phyloP scores from a whole-genome alignment of 2,888 invertebrate genomes.

The Gymnoscelis rufifasciata region DNA sequence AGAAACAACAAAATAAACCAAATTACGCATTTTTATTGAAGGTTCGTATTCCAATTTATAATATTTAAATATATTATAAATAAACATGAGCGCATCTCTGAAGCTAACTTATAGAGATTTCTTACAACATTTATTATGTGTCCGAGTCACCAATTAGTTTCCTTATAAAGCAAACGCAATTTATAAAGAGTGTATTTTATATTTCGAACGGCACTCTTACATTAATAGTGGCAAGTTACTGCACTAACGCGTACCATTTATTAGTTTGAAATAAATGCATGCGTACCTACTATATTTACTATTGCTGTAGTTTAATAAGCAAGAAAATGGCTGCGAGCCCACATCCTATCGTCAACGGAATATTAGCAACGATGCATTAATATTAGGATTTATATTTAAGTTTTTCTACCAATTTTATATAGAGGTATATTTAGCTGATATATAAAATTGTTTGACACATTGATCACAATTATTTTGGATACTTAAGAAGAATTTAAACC shows the following conservation, averaged over 20 bases:
- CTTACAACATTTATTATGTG: constrained; percentile 32
- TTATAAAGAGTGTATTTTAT: constrained; percentile 37
- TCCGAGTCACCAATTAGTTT: constrained; percentile 34
- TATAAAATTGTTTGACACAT: too few relatives aligned
- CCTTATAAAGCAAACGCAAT: constrained; percentile 37
- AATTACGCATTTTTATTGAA: too few relatives aligned
- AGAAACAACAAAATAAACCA: too few relatives aligned
- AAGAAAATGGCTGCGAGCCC: constrained; percentile 45
- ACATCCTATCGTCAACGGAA: too few relatives aligned
- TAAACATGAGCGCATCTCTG: constrained; percentile 22
- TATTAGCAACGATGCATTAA: too few relatives aligned
- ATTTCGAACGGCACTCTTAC: constrained; percentile 37
- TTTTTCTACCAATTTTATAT: too few relatives aligned
- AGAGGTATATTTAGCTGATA: too few relatives aligned
- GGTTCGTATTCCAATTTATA: too few relatives aligned
- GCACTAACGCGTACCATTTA: constrained; percentile 39
- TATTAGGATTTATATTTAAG: too few relatives aligned
- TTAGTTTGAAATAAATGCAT: constrained; percentile 34
- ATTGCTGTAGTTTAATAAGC: constrained; percentile 39
- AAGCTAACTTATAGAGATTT: constrained; percentile 31
- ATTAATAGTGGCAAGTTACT: constrained; percentile 40
- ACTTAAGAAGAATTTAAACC: too few relatives aligned
- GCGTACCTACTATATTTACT: constrained; percentile 19
- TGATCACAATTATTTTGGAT: too few relatives aligned
- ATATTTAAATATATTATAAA: not conserved